Base-by-base conservation (phyloP, 2,888 invertebrate species). In the Polia nebulosa region DNA sequence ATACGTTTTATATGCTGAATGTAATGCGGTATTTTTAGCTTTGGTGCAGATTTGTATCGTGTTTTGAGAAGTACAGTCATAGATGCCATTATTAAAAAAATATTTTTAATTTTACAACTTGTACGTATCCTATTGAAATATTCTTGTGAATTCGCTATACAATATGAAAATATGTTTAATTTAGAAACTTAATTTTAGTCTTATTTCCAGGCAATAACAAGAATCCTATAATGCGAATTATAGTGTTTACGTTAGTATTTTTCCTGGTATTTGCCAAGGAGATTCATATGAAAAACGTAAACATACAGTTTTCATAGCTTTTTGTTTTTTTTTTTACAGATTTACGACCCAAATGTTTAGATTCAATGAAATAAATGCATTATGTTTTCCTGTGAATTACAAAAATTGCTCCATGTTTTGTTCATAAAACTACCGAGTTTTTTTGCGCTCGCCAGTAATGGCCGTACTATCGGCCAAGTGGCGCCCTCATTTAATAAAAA, bases 271-370 rank as follows among this genome's bases (percentile, higher is more conserved):
- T 72, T 39, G 20, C 4, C 71, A 71, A 58, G 25, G 8, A 25
- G 17, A 57, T 71, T 27, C 22, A 20, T 20, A 34, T 15, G 47
- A 60, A 72, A 61, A 62, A 13, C 2, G 20, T 27, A 39, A 71
- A 59, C 39, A 39, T 39, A 7, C 1, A 15, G 20, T 32, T 58
- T 71, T 17, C n/a, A 27, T 41, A 41, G 41, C n/a, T 22, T 72
- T 62, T 62, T 13, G 15, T 27, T 72, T 72, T 62, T 62, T 13
- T 11, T 27, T 72, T 72, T 25, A 29, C 22, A 41, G 22, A 72
- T 44, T 41, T 51, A 44, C 9, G 41, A 34, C n/a, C n/a, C 3
- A 15, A 29, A 13, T 72, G 22, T 51, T 69, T 61, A 34, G 9
- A 27, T 41, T n/a, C 34, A 41, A n/a, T 32, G 32, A 32, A 68